A percentile compares a stretch with the other conserved stretches of the same genome.
Evolutionary conservation across 2,888 invertebrate genomes (phyloP).

Genomic region (Pristionchus japonicus): DNA sequence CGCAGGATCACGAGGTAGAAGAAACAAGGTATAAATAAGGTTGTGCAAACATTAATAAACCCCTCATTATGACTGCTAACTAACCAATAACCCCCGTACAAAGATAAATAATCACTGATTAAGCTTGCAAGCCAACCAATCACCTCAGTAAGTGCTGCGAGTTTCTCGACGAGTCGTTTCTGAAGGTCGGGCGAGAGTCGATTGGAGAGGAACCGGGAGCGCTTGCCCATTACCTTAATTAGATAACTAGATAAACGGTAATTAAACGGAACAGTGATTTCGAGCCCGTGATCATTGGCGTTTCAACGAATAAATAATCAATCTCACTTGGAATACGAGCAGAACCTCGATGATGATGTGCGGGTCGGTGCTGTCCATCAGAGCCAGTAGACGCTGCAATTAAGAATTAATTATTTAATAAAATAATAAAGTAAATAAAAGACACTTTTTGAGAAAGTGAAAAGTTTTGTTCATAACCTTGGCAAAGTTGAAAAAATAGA

Average conservation of each 20-base stretch:
- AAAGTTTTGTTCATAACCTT: too few species aligned
- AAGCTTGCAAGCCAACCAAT: background rate
- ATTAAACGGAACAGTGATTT: too few species aligned
- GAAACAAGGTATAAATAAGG: too few species aligned
- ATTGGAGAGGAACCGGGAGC: constrained; percentile 65
- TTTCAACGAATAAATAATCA: background rate
- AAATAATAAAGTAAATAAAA: too few species aligned
- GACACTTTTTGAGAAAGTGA: too few species aligned
- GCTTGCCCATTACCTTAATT: constrained; percentile 62
- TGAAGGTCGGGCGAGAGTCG: constrained; percentile 56
- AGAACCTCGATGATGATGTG: constrained; percentile 65
- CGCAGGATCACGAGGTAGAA: too few species aligned
- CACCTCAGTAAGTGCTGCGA: constrained; percentile 65
- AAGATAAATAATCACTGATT: too few species aligned
- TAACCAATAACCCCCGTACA: too few species aligned
- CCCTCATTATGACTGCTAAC: too few species aligned
- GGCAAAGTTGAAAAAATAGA: too few species aligned
- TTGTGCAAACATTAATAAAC: too few species aligned
- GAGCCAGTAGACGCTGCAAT: constrained; percentile 61
- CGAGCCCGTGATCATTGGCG: background rate
- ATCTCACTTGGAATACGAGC: constrained; percentile 58
- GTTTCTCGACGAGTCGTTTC: constrained; percentile 56
- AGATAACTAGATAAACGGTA: background rate
- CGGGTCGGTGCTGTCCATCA: constrained; percentile 65
- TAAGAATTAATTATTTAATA: background rate